Evolutionary conservation across 2,113 vertebrate genomes (phyloP), one percentile per base, ranked within the genome.

Genomic region (Holacanthus passer): DNA sequence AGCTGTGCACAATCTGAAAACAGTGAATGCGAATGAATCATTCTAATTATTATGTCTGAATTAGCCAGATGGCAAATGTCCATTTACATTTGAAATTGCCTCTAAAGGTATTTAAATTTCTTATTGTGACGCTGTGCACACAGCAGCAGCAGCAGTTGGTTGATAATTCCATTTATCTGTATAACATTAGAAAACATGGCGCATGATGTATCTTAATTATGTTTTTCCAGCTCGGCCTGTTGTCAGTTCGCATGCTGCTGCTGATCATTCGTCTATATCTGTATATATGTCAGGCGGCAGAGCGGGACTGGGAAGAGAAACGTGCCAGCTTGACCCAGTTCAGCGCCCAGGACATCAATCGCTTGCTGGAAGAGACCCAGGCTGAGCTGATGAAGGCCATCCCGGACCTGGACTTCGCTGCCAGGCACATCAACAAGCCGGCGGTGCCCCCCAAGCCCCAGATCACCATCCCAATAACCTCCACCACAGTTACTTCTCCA

Each of bases 361-460:
- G 98, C 22, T 93, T 99, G 3, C 94, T 99, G 94, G 98, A 99
- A 56, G 97, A 99, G 95, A 99, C 98, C 0, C 98, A 99, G 87
- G 98, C 97, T 0, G 97, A 99, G 94, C 95, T 99, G 14, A 97
- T 99, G 96, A 99, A 99, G 91, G 98, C 98, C 92, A 98, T 99
- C 77, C 98, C 98, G 0, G 98, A 99, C 93, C 94, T 99, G 73
- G 98, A 99, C 74, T 99, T 98, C 9, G 97, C 97, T 0, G 96
- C 97, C 94, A 97, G 96, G 93, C 96, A 97, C 91, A 96, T 96
- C 82, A 93, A 90, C 90, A 96, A 95, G 68, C 79, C 89, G 0
- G 91, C 93, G 0, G 93, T 94, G 48, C 94, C 94, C 24, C 94
- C 95, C 7, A 95, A 95, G 83, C 93, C 94, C 16, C 95, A 94